A percentile compares a stretch with the other conserved stretches of the same genome.
Evolutionary conservation across 2,888 invertebrate species (phyloP).

Genomic region (Synanthedon formicaeformis): DNA sequence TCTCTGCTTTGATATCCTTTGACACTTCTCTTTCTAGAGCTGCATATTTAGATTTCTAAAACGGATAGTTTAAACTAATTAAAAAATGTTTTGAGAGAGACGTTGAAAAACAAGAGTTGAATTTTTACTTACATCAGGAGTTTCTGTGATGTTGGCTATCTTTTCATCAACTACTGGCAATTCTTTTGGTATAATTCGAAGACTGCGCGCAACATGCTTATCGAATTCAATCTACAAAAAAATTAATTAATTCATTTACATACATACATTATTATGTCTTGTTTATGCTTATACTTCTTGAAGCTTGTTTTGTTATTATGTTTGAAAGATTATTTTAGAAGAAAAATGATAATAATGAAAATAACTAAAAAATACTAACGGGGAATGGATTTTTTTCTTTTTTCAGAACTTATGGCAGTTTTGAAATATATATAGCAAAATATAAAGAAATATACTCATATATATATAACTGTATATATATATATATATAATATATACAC

Average conservation of each 20-base stretch:
- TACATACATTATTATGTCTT: too few relatives aligned
- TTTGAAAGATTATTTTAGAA: background rate
- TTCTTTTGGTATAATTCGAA: constrained; percentile 68
- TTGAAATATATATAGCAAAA: too few relatives aligned
- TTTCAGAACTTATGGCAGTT: too few relatives aligned
- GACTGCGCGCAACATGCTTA: constrained; percentile 65
- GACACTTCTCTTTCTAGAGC: constrained; percentile 51
- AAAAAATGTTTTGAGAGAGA: too few relatives aligned
- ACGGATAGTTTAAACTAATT: constrained; percentile 1
- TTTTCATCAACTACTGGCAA: constrained; percentile 69
- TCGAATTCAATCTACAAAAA: constrained; percentile 66
- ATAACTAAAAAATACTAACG: too few relatives aligned
- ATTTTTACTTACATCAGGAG: constrained; percentile 43
- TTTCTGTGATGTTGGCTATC: constrained; percentile 60
- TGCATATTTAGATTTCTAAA: constrained; percentile 35
- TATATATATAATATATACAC: background rate
- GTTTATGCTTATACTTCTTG: background rate
- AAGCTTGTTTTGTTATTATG: background rate
- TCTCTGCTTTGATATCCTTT: constrained; percentile 60
- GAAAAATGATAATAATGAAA: too few relatives aligned
- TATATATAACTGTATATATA: background rate
- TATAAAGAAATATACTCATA: too few relatives aligned
- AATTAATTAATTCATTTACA: too few relatives aligned
- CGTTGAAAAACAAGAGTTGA: too few relatives aligned
- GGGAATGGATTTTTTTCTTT: too few relatives aligned